A percentile compares a stretch with the other conserved stretches of the same genome.
phyloP scores from a whole-genome alignment of 2,113 vertebrate genomes.

The Copsychus sechellarum region DNA sequence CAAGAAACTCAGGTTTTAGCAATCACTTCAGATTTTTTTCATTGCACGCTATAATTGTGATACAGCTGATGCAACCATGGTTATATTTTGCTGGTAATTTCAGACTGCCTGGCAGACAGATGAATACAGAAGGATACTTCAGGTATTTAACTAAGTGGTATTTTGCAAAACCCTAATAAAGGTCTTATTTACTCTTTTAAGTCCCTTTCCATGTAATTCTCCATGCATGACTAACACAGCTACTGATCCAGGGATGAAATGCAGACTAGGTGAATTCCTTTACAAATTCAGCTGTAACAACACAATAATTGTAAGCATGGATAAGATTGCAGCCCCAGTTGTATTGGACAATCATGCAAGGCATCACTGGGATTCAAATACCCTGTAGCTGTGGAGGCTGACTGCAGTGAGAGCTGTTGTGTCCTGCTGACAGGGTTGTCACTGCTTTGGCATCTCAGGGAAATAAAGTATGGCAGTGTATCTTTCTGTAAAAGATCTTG shows the following conservation, averaged over 20 bases:
- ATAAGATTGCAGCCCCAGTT: not conserved
- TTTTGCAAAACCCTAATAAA: not conserved
- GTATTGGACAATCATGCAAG: not conserved
- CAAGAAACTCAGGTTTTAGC: not conserved
- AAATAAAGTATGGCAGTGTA: not conserved
- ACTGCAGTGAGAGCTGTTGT: not conserved
- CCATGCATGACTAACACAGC: constrained; percentile 32
- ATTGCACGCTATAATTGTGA: not conserved
- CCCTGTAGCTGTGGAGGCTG: not conserved
- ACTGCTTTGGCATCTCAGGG: not conserved
- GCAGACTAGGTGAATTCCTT: not conserved
- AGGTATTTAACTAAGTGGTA: constrained; percentile 77
- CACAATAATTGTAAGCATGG: not conserved
- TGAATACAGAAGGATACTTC: constrained; percentile 74
- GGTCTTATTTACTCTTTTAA: not conserved
- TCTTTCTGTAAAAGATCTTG: not conserved
- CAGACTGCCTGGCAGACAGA: constrained; percentile 82
- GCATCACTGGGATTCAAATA: not conserved
- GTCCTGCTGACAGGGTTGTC: not conserved
- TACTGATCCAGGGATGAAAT: not conserved
- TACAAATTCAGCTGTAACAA: not conserved
- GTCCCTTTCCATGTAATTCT: not conserved
- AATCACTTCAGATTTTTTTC: not conserved
- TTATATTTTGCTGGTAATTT: constrained; percentile 70
- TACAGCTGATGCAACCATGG: not conserved